Evolutionary conservation across 2,797 vertebrate species (phyloP).

Genomic region (Anabacerthia variegaticeps): DNA sequence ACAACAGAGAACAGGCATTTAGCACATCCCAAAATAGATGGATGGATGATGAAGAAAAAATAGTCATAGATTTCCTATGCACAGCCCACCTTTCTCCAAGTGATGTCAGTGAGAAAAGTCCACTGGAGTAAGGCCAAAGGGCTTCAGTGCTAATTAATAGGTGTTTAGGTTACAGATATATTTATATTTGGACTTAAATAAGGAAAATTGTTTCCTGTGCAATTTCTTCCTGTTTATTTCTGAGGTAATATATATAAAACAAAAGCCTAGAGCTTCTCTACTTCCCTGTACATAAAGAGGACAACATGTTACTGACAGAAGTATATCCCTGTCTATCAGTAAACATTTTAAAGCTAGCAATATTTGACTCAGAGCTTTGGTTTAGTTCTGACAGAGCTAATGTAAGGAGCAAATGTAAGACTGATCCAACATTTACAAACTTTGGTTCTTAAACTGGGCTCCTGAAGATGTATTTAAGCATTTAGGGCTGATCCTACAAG

Average conservation of each 20-base stretch:
- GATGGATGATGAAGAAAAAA: slow-evolving; percentile 50
- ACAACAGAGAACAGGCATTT: slow-evolving; percentile 72
- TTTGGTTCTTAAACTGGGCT: not conserved
- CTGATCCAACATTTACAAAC: not conserved
- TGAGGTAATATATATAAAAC: not conserved
- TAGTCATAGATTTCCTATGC: slow-evolving; percentile 36
- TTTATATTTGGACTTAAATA: not conserved
- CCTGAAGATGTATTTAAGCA: not conserved
- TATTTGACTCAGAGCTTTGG: not conserved
- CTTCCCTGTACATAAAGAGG: not conserved
- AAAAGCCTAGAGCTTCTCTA: not conserved
- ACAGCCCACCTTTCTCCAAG: not conserved
- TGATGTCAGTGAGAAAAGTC: slow-evolving; percentile 7
- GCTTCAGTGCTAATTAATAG: not conserved
- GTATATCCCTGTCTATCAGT: not conserved
- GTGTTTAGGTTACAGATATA: not conserved
- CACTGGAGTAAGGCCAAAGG: not conserved
- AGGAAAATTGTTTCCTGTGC: not conserved
- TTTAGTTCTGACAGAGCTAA: not conserved
- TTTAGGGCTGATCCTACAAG: not conserved
- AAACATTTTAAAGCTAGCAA: not conserved
- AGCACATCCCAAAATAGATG: slow-evolving; percentile 71
- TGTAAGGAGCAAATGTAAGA: not conserved
- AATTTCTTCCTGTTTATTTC: not conserved
- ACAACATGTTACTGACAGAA: not conserved